These are phyloP conservation scores for Dasysyrphus tricinctus DNA, from an alignment of 2,888 invertebrate genomes.

Conservation along the genomic window DNA sequence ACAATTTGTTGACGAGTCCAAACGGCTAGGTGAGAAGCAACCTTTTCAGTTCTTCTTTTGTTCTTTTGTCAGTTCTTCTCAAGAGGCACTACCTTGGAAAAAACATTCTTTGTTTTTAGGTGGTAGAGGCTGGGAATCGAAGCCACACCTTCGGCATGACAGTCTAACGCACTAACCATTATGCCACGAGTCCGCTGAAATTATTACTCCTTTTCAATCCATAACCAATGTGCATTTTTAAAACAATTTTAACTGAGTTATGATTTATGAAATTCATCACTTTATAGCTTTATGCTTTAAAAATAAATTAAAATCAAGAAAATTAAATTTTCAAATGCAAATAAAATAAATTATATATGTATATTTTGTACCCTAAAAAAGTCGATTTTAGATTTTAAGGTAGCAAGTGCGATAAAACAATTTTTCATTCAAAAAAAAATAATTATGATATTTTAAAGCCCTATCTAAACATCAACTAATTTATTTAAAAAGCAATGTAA, in stretches of 20 bases:
- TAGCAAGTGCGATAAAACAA: background rate
- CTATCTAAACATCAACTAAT: background rate
- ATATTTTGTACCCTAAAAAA: conserved; percentile 7
- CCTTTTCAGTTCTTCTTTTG: no score
- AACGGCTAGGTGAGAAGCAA: no score
- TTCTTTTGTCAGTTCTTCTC: no score
- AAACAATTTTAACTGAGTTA: background rate
- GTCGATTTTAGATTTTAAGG: background rate
- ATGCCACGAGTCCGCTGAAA: no score
- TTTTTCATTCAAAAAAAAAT: background rate
- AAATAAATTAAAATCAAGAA: background rate
- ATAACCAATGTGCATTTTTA: no score
- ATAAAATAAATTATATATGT: background rate
- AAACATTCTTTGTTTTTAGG: no score
- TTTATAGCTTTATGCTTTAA: background rate
- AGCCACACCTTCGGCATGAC: no score
- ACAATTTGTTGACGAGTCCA: no score
- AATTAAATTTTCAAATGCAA: background rate
- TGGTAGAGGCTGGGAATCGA: no score
- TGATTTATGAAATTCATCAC: background rate
- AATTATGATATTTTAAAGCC: background rate
- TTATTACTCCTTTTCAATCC: no score
- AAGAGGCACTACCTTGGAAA: no score
- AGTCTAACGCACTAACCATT: no score
- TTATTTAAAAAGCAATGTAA: background rate